These are phyloP conservation scores for Centropus unirufus DNA, from an alignment of 2,113 vertebrate genomes.

Conservation along the genomic window DNA sequence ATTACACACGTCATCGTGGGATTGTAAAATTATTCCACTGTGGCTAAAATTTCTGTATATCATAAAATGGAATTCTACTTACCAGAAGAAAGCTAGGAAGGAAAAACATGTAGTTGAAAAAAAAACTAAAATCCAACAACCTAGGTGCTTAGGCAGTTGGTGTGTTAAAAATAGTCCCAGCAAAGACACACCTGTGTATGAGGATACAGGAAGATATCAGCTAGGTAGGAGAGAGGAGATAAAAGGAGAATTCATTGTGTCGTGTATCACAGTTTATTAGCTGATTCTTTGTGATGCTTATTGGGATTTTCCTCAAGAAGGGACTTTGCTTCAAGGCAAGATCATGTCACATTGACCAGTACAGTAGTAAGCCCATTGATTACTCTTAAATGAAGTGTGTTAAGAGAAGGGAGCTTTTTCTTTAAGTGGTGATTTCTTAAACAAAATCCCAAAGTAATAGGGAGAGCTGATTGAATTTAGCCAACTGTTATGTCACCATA, in stretches of 20 bases:
- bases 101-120: not conserved
- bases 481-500: constrained; percentile 54
- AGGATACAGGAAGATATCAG: not conserved
- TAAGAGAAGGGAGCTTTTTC: not conserved
- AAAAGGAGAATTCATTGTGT: not conserved
- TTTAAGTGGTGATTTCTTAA: constrained; percentile 22
- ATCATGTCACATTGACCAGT: not conserved
- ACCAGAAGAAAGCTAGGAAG: not conserved
- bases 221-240: not conserved
- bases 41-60: not conserved
- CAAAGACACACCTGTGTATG: not conserved
- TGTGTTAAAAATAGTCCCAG: not conserved
- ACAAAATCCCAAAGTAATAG: constrained; percentile 48
- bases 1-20: not conserved
- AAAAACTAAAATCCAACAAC: too few relatives aligned
- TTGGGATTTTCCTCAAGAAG: not conserved
- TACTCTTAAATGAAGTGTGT: not conserved
- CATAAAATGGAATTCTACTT: not conserved
- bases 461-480: constrained; percentile 24
- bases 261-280: not conserved
- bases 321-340: not conserved
- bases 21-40: not conserved
- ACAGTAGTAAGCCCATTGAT: not conserved
- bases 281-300: not conserved
- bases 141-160: not conserved